Evolutionary conservation across 2,888 invertebrate genomes (phyloP), one percentile per base, ranked within the genome.

Genomic region (Hirtodrosophila confusa): DNA sequence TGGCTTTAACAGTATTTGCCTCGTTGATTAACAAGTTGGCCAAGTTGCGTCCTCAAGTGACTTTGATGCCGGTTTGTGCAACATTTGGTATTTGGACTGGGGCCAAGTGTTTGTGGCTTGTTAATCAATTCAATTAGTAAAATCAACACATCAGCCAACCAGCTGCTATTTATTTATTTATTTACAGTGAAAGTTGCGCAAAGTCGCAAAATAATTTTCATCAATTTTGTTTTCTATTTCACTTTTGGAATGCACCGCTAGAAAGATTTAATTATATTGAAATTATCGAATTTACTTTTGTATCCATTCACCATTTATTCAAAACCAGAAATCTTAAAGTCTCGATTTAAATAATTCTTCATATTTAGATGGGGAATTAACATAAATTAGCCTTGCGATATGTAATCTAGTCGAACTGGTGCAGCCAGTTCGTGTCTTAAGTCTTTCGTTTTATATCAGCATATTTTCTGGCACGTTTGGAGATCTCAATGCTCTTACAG

Each of bases 91-190:
- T 37, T 49, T 61, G 41, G 51, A 17, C 33, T 37, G 43, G 41
- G 31, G 40, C 54, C 44, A 23, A 62, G 11, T 31, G 39, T 41
- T 24, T 47, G 40, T 7, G 23, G 65, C 50, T 70, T 54, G 77
- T 66, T 86, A 75, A 84, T 78, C 63, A 77, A 88, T 78, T 78
- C 67, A 77, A 73, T 88, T 86, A 69, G 66, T 68, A 60, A 72
- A 66, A 63, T 75, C 66, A 74, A 79, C 77, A 85, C 63, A 83
- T 51, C 4, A 44, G 17, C 6, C n/a, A 35, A 9, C 11, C 48
- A 17, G 29, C 24, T 56, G 45, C 31, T 31, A 40, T 61, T 74
- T 67, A 43, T 67, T 56, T 70, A 75, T 66, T 63, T 48, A 48
- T 60, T 69, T 60, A 50, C 58, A 86, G 86, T 79, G 80, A 78